Conservation (phyloP, 2,888 invertebrate genomes). For the Sussaba pulchella region DNA sequence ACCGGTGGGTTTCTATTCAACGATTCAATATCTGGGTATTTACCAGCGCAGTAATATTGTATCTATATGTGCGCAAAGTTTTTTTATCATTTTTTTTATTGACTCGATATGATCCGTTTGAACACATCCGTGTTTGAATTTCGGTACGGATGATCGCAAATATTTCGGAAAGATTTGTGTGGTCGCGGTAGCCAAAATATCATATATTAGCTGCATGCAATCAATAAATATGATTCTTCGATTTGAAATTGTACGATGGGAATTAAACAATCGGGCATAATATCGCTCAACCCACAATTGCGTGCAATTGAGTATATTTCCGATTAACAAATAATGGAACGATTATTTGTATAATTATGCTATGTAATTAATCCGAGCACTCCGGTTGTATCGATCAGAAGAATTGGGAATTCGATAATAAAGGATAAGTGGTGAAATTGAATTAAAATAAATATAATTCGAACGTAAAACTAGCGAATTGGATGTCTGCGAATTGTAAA, state of each 20-base stretch:
- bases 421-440: background rate
- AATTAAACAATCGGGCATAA: background rate
- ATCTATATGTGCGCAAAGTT: background rate
- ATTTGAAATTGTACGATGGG: background rate
- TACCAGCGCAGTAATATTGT: background rate
- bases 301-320: background rate
- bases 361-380: background rate
- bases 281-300: no score
- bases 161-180: background rate
- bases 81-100: background rate
- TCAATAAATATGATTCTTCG: background rate
- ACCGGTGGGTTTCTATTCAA: slow-evolving; percentile 3
- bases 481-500: no score
- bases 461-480: no score
- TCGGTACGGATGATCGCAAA: background rate
- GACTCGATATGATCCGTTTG: background rate
- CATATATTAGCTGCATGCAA: background rate
- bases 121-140: background rate
- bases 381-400: background rate
- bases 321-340: background rate
- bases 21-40: slow-evolving; percentile 6
- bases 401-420: background rate
- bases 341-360: background rate
- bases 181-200: no score
- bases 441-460: background rate